Base-by-base conservation (phyloP, 2,113 vertebrate genomes). In the Corythaeola cristata region DNA sequence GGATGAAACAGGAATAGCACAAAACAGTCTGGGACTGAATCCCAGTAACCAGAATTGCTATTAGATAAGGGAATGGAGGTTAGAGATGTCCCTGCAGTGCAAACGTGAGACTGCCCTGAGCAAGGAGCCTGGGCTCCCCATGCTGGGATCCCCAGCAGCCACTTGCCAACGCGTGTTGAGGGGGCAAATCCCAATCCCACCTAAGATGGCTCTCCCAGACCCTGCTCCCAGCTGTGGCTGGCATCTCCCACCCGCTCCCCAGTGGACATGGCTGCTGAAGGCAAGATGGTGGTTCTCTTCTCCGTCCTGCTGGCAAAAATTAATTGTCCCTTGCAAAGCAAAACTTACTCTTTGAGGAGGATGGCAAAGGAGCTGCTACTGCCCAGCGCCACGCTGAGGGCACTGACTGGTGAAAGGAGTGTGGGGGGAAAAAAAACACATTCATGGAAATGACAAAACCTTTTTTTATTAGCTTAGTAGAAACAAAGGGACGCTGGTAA, bases 101-200 rank as follows among this genome's bases (percentile, higher is more conserved):
- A 66, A 47, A 47, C 0, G 1, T 3, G 23, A 55, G 33, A 28
- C 39, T 50, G 3, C 14, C 15, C 45, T 4, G 15, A 45, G 52
- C 2, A 21, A 50, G 52, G 37, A 85, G 35, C 53, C n/a, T 3
- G 0, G 62, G 27, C 4, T 56, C 8, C n/a, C 52, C 2, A 1
- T 18, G 20, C 39, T 32, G 69, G 33, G 39, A 49, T 75, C 18
- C 78, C 16, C 62, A 82, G n/a, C n/a, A 82, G 81, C 20, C 22
- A 6, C 8, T 15, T 17, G 21, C 32, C 30, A 52, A n/a, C 2
- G 1, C 0, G 0, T 21, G 24, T 22, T 1, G 2, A 75, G 35
- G 69, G 21, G 39, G 1, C 12, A 93, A 52, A 78, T 26, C 45
- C 33, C 44, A 2, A 0, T 66, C 23, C 21, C 71, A 69, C 28